Evolutionary conservation across 2,113 vertebrate genomes (phyloP), one percentile per base, ranked within the genome.

Genomic region (Semicossyphus pulcher): DNA sequence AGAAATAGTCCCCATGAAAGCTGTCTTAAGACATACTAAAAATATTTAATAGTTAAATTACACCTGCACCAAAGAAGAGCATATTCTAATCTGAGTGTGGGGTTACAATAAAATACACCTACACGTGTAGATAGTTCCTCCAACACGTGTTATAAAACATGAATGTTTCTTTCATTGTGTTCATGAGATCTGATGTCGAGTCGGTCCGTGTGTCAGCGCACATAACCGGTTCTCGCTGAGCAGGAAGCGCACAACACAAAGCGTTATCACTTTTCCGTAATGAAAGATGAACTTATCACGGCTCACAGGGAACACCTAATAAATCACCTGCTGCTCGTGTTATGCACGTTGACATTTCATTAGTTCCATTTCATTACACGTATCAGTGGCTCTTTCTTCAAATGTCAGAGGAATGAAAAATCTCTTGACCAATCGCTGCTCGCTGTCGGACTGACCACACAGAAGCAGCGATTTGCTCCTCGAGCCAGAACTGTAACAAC

Each of bases 281-380:
- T 68, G 60, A 71, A 80, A 73, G 68, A 80, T 61, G 72, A 81
- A 72, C 29, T 69, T 37, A 71, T 76, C 74, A 47, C 42, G n/a
- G 61, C 18, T n/a, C 29, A 66, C 21, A 8, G 47, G 49, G 42
- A 57, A 14, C 65, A 47, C 23, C 71, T 60, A 58, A 83, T 86
- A 81, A 83, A 89, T 87, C 76, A 85, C 73, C 81, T 77, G 74
- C 74, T n/a, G 61, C 60, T 78, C 11, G 3, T 45, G 77, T 73
- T 68, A 65, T 41, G 64, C 25, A 8, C 48, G 52, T 23, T 72
- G 70, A 84, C 73, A 59, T 89, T 84, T 82, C 78, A 86, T 89
- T 84, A 76, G 70, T 77, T 82, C 45, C 67, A 29, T 62, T 83
- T 89, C 78, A 81, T 85, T 84, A 75, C 76, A 57, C 37, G n/a